Conservation (phyloP, 2,797 vertebrate species). For the Ciconia nigra region DNA sequence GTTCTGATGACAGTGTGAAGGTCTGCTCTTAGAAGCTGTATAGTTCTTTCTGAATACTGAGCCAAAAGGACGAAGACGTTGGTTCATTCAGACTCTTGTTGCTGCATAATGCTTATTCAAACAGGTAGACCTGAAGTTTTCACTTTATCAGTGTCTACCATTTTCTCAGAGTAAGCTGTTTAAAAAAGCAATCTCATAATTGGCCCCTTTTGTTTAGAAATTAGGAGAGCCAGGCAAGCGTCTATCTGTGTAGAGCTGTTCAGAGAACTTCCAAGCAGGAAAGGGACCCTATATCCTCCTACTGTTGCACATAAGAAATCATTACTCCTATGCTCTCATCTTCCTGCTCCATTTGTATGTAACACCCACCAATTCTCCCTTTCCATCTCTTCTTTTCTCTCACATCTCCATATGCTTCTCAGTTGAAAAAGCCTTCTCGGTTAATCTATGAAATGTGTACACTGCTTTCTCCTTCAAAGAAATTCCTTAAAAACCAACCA, state of each 20-base stretch:
- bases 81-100: background rate
- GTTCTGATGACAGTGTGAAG: background rate
- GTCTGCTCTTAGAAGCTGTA: background rate
- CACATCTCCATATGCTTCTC: slow-evolving; percentile 25
- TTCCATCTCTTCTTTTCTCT: background rate
- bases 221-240: background rate
- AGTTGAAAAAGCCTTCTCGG: background rate
- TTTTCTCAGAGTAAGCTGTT: background rate
- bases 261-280: background rate
- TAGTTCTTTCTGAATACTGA: background rate
- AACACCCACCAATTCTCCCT: background rate
- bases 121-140: background rate
- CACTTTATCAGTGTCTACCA: background rate
- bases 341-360: background rate
- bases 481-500: slow-evolving; percentile 36
- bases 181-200: background rate
- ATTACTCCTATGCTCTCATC: background rate
- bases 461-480: slow-evolving; percentile 40
- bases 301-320: background rate
- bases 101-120: background rate
- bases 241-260: background rate
- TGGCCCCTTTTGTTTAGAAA: background rate
- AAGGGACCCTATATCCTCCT: background rate
- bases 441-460: slow-evolving; percentile 43
- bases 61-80: background rate